Conservation (phyloP, 53 echinoderm and acorn worm species). For the Zoroaster sp. region DNA sequence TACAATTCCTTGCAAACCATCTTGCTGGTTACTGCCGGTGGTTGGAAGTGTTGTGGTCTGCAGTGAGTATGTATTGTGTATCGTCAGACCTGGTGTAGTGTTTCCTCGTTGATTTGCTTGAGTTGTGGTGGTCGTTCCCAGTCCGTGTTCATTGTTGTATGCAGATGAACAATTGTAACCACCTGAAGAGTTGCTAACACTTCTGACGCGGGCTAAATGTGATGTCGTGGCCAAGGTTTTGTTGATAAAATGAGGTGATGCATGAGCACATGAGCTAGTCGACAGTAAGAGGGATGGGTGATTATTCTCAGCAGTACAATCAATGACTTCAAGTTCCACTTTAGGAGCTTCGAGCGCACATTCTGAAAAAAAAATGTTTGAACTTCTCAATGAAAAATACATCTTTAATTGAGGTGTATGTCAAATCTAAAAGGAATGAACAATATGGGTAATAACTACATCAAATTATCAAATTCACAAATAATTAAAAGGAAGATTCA, state of each 20-base stretch:
- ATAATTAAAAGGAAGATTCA: too few relatives aligned
- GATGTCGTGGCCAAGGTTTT: too few relatives aligned
- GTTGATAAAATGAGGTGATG: neutral
- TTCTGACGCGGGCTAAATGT: neutral
- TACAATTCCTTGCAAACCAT: neutral
- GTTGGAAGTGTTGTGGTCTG: neutral
- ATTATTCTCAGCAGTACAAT: neutral
- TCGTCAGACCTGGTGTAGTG: neutral
- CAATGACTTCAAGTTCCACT: neutral
- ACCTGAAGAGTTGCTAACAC: too few relatives aligned
- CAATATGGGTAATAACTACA: too few relatives aligned
- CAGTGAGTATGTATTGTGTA: conserved; percentile 26
- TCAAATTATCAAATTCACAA: too few relatives aligned
- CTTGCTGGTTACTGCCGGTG: neutral
- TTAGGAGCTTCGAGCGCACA: neutral
- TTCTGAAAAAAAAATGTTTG: neutral
- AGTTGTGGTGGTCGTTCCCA: neutral
- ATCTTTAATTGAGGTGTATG: too few relatives aligned
- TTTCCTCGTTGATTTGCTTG: neutral
- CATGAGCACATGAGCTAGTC: neutral
- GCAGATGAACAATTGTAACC: neutral
- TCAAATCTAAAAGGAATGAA: too few relatives aligned
- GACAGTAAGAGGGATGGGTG: neutral
- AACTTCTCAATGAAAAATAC: neutral
- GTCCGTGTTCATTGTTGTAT: neutral